Conservation (phyloP, 2,113 vertebrate genomes). For the Sigmodon hispidus region DNA sequence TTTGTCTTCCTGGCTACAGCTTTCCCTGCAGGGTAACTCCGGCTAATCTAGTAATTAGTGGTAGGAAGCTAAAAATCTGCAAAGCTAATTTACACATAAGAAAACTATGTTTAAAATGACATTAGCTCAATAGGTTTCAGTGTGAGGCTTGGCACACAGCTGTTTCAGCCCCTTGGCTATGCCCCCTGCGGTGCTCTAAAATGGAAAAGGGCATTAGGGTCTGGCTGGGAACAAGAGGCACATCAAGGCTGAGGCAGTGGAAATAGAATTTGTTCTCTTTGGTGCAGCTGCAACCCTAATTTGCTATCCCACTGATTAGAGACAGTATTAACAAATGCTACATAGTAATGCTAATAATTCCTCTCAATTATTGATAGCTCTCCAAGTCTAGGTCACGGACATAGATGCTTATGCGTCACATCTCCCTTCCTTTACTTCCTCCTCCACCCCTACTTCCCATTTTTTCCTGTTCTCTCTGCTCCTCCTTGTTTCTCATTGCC, state of each 20-base stretch:
- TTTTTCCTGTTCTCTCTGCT: not conserved
- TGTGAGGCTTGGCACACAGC: slow-evolving; percentile 12
- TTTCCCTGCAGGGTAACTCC: slow-evolving; percentile 57
- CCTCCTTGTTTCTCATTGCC: too few species aligned
- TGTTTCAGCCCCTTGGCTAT: slow-evolving; percentile 1
- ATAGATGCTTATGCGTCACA: not conserved
- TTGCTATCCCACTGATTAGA: not conserved
- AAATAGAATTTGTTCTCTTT: slow-evolving; percentile 55
- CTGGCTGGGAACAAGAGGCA: not conserved
- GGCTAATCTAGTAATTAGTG: slow-evolving; percentile 65
- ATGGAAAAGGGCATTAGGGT: slow-evolving; percentile 40
- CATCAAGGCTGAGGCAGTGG: slow-evolving; percentile 7
- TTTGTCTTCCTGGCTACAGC: slow-evolving; percentile 59
- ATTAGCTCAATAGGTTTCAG: not conserved
- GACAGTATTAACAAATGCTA: slow-evolving; percentile 43
- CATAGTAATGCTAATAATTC: slow-evolving; percentile 40
- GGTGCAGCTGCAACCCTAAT: slow-evolving; percentile 52
- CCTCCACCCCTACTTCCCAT: not conserved
- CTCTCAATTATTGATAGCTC: slow-evolving; percentile 27
- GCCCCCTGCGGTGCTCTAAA: not conserved
- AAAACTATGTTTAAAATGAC: slow-evolving; percentile 71
- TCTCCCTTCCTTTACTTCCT: not conserved
- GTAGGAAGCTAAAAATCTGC: slow-evolving; percentile 40
- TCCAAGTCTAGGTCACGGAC: not conserved
- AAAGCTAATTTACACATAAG: slow-evolving; percentile 61